These are phyloP conservation scores for Apteryx mantelli DNA, from an alignment of 2,113 vertebrate genomes.

Conservation along the genomic window DNA sequence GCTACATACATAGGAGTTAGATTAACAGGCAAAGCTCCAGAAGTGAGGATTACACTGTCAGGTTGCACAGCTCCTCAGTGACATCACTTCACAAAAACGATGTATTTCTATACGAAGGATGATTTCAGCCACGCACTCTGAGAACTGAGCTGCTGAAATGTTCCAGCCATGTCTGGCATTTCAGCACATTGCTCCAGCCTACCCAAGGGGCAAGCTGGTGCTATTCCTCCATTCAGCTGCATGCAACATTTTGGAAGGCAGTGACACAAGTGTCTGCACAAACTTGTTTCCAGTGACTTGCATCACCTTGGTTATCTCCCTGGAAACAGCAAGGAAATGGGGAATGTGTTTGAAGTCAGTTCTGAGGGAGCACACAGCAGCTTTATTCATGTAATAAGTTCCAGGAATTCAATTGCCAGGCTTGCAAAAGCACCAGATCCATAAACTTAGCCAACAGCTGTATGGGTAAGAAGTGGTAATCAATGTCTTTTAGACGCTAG, in stretches of 20 bases:
- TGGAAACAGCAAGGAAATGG: not conserved
- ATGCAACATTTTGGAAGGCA: not conserved
- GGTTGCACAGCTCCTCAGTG: not conserved
- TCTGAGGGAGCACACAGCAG: not conserved
- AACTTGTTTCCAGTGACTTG: not conserved
- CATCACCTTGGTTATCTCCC: not conserved
- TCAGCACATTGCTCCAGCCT: not conserved
- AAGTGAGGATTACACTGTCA: not conserved
- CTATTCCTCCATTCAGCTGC: not conserved
- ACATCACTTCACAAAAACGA: not conserved
- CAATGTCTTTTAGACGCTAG: not conserved
- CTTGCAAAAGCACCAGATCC: not conserved
- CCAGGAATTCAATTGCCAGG: not conserved
- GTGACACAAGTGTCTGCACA: accelerated
- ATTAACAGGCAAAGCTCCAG: not conserved
- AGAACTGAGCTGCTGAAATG: not conserved
- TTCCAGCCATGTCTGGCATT: accelerated
- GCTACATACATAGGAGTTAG: not conserved
- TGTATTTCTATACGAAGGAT: not conserved
- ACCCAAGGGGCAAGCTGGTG: not conserved
- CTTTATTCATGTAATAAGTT: accelerated
- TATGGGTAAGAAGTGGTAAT: not conserved
- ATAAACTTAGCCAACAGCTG: not conserved
- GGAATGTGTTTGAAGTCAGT: not conserved
- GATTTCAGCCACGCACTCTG: not conserved